phyloP scores from a whole-genome alignment of 2,888 invertebrate species.

The Tribolium freemani region DNA sequence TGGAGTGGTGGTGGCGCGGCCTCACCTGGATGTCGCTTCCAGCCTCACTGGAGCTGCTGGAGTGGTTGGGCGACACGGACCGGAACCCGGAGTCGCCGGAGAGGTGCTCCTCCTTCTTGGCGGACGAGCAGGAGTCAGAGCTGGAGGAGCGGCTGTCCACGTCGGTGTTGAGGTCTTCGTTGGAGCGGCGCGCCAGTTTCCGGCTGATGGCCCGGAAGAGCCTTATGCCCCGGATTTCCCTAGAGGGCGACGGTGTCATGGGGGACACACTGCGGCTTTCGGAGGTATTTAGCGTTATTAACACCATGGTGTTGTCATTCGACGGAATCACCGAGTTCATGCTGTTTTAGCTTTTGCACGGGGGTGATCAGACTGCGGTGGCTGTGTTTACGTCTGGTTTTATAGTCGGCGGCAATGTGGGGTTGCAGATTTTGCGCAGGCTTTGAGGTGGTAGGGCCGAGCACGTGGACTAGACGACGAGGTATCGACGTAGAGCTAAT shows the following conservation, averaged over 20 bases:
- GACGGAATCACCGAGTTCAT: slow-evolving; percentile 39
- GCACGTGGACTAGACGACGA: slow-evolving; percentile 44
- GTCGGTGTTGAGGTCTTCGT: slow-evolving; percentile 68
- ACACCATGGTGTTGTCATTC: slow-evolving; percentile 53
- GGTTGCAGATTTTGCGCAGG: slow-evolving; percentile 55
- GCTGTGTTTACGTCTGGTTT: slow-evolving; percentile 57
- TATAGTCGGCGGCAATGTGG: slow-evolving; percentile 60
- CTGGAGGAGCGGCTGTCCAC: slow-evolving; percentile 69
- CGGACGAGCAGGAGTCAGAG: slow-evolving; percentile 65
- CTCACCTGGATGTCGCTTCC: slow-evolving; percentile 73
- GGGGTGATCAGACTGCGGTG: slow-evolving; percentile 43
- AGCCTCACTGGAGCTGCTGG: slow-evolving; percentile 74
- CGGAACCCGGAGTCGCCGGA: slow-evolving; percentile 62
- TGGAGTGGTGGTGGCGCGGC: slow-evolving; percentile 66
- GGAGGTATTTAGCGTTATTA: slow-evolving; percentile 55
- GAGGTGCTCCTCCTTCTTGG: slow-evolving; percentile 55
- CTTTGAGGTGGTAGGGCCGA: slow-evolving; percentile 43
- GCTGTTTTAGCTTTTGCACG: neutral
- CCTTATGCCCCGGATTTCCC: slow-evolving; percentile 73
- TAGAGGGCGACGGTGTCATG: slow-evolving; percentile 71
- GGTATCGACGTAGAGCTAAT: slow-evolving; percentile 29
- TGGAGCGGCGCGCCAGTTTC: slow-evolving; percentile 73
- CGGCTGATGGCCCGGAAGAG: slow-evolving; percentile 78
- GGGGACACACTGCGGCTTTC: slow-evolving; percentile 66
- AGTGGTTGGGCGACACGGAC: slow-evolving; percentile 67